Evolutionary conservation across 2,113 vertebrate genomes (phyloP).

Genomic region (Pantherophis guttatus): DNA sequence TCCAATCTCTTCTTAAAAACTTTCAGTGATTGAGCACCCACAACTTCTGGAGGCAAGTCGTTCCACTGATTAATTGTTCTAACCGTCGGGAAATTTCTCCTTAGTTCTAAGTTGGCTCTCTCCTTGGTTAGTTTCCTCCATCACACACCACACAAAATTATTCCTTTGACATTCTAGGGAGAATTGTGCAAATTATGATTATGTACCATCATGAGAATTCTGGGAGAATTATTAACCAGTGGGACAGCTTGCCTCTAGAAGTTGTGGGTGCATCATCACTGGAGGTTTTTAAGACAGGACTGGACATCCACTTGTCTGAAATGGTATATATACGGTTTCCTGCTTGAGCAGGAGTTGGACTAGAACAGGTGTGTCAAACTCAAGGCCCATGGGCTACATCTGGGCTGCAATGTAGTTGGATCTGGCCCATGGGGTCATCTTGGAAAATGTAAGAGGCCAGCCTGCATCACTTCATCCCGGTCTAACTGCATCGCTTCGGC

Average conservation of each 20-base stretch:
- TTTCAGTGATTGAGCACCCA: not conserved
- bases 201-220: not conserved
- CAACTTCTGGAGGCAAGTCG: not conserved
- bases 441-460: too few species aligned
- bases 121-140: not conserved
- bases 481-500: too few species aligned
- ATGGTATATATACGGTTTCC: too few species aligned
- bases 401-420: too few species aligned
- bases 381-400: too few species aligned
- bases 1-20: not conserved
- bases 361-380: not conserved
- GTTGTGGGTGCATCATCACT: not conserved
- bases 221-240: not conserved
- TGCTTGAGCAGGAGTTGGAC: not conserved
- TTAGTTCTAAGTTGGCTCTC: not conserved
- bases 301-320: not conserved
- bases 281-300: not conserved
- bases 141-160: slow-evolving; percentile 46
- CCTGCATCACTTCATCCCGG: too few species aligned
- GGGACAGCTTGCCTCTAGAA: not conserved
- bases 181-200: not conserved
- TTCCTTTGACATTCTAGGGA: slow-evolving; percentile 47
- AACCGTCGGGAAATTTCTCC: not conserved
- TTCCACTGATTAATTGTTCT: not conserved
- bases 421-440: too few species aligned